Evolutionary conservation across 2,888 invertebrate species (phyloP).

Genomic region (Rhaphigaster nebulosa): DNA sequence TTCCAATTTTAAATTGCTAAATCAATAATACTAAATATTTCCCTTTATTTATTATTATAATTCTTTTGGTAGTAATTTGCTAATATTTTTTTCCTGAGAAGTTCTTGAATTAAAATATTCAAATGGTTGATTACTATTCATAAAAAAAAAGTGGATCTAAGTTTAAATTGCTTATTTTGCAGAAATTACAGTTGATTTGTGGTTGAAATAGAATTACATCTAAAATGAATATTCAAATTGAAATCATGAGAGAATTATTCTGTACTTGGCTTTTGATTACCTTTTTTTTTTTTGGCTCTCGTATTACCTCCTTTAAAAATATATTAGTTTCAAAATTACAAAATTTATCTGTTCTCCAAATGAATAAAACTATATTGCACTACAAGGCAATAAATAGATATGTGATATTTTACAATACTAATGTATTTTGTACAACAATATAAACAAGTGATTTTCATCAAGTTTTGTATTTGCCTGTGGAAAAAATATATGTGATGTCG

Average conservation of each 20-base stretch:
- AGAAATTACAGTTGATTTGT: neutral
- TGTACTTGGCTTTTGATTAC: too few species aligned
- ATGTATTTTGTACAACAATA: neutral
- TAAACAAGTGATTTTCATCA: neutral
- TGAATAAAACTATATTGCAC: neutral
- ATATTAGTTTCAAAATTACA: neutral
- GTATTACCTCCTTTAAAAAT: neutral
- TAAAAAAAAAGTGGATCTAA: too few species aligned
- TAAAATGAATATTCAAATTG: too few species aligned
- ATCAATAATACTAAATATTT: neutral
- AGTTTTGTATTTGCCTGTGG: neutral
- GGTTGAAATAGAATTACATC: too few species aligned
- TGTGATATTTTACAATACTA: slow-evolving; percentile 17
- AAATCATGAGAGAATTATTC: neutral
- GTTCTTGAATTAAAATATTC: neutral
- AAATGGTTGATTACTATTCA: neutral
- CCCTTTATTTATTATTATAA: neutral
- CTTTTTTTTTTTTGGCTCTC: too few species aligned
- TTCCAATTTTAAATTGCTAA: neutral
- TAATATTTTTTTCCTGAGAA: neutral
- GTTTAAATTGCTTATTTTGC: too few species aligned
- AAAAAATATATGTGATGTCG: neutral
- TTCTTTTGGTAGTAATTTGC: neutral
- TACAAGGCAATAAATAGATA: slow-evolving; percentile 24
- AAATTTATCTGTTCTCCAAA: neutral